Base-by-base conservation (phyloP, 1,140 invertebrate genomes). In the Atta cephalotes region DNA sequence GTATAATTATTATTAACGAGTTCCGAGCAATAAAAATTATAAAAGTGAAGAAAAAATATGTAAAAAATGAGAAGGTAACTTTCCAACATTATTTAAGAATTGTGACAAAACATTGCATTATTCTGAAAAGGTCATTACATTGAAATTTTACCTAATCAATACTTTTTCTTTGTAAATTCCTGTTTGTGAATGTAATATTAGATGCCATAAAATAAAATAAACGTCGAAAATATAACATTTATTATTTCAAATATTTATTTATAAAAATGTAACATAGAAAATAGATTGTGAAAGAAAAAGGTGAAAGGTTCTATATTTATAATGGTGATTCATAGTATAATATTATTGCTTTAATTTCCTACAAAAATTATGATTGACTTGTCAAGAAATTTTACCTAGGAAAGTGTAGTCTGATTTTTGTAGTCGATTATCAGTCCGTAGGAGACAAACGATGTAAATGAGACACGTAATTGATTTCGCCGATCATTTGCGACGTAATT, bases 381-480 rank as follows among this genome's bases (percentile, higher is more conserved):
- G 2, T 45, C 65, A 31, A 35, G 35, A 74, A 62, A 74, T 62
- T 45, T 74, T 31, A 45, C 39, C 14, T 3, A 45, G 18, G 25
- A 25, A 49, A 82, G 62, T 31, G 21, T 21, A 45, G 28, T 74
- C 56, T 39, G 39, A 62, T 82, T 49, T 68, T 49, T 68, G 53
- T 31, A 31, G 70, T 35, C 70, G 80, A 84, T 84, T 74, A 39
- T 51, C 18, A 25, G 2, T 84, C 7, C 56, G 62, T 10, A 53
- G 80, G 70, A 51, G 70, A 84, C 80, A 84, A 84, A 84, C 39
- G 39, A 74, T 56, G 70, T 84, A 84, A 84, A 84, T 84, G 80
- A 84, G 80, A 84, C 80, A 76, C 80, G 45, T 84, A 84, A 84
- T 84, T 84, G 80, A 84, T 84, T 84, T 84, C 70, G 39, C 56